Evolutionary conservation across 1,140 invertebrate genomes (phyloP).

Genomic region (Philotrypesis tridentata): DNA sequence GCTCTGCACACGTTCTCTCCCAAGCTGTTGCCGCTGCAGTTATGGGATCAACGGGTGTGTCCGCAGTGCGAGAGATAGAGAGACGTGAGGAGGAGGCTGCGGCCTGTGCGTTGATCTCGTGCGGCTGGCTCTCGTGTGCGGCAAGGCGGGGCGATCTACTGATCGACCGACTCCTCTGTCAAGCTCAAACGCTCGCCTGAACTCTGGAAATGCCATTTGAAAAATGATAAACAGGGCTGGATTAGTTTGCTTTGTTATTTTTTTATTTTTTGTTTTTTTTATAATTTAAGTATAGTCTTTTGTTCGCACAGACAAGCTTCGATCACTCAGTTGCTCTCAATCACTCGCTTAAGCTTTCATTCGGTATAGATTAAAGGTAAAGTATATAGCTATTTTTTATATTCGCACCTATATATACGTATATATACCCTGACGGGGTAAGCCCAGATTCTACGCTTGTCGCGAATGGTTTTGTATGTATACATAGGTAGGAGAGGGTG

Average conservation of each 20-base stretch:
- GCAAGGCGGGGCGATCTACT: slow-evolving; percentile 22
- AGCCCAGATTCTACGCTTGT: neutral
- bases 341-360: neutral
- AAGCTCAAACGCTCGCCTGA: slow-evolving; percentile 23
- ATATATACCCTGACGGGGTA: neutral
- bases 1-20: too few relatives aligned
- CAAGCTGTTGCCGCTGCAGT: neutral
- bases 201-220: slow-evolving; percentile 46
- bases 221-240: slow-evolving; percentile 36
- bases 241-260: slow-evolving; percentile 23
- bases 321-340: too few relatives aligned
- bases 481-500: too few relatives aligned
- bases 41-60: too few relatives aligned
- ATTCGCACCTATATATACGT: neutral
- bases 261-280: slow-evolving; percentile 23
- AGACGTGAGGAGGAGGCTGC: too few relatives aligned
- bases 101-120: slow-evolving; percentile 34
- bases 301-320: neutral
- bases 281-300: neutral
- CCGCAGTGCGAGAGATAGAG: too few relatives aligned
- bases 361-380: too few relatives aligned
- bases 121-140: slow-evolving; percentile 5
- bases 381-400: too few relatives aligned
- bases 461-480: neutral
- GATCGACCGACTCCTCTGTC: slow-evolving; percentile 10